Conservation (phyloP, 2,113 vertebrate species). For the Hippotragus niger region DNA sequence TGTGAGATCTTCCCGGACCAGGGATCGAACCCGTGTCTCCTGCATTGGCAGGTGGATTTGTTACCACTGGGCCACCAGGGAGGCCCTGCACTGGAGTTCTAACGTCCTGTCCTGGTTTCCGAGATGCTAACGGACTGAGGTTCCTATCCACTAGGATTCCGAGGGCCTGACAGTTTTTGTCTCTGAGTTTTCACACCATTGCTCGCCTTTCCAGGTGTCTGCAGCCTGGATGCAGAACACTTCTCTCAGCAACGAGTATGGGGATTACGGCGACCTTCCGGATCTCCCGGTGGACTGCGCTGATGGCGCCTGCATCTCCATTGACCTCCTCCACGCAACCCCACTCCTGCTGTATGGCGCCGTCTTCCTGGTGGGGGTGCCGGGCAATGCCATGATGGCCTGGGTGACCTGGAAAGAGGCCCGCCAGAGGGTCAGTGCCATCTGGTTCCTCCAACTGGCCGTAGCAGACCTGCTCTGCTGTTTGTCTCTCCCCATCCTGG, state of each 20-base stretch:
- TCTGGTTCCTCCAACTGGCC: conserved; percentile 91
- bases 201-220: not conserved
- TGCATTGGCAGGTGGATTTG: not conserved
- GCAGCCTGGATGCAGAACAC: conserved; percentile 1
- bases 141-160: rapidly evolving
- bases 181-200: rapidly evolving
- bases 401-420: conserved; percentile 86
- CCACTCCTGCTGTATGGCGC: conserved; percentile 78
- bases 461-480: conserved; percentile 90
- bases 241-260: rapidly evolving
- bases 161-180: rapidly evolving
- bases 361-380: conserved; percentile 85
- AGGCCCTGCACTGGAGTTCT: not conserved
- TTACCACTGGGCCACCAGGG: not conserved
- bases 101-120: rapidly evolving
- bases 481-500: conserved; percentile 84
- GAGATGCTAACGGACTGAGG: not conserved
- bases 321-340: not conserved
- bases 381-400: conserved; percentile 86
- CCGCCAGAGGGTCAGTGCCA: conserved; percentile 77
- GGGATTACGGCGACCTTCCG: rapidly evolving
- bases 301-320: rapidly evolving
- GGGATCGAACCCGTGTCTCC: not conserved
- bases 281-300: not conserved
- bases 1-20: not conserved